Evolutionary conservation across 2,113 vertebrate genomes (phyloP), one percentile per base, ranked within the genome.

Genomic region (Pyxicephalus adspersus): DNA sequence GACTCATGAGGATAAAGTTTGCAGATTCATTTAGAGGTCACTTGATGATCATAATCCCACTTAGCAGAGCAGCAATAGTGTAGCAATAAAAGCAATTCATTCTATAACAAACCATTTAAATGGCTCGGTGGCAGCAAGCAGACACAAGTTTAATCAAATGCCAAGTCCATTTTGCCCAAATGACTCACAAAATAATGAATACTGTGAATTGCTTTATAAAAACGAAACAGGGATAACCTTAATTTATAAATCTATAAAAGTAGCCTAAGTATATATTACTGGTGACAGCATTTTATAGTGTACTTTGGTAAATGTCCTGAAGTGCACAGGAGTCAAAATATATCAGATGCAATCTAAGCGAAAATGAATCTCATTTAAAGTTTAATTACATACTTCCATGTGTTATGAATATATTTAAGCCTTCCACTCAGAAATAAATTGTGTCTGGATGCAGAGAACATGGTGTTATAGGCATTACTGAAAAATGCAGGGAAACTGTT

Each of bases 181-280:
- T 77, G 76, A 77, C 63, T 77, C 51, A 77, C 64, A 67, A 66
- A 77, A 77, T 67, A 77, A 77, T 77, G 76, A 77, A 77, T 67
- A 77, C 64, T 16, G 2, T 34, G 64, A 77, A 77, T 77, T 65
- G 54, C 64, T 66, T 66, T 77, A 67, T 23, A 57, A 77, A 17
- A 52, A 26, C 19, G 51, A 67, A 77, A 58, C 63, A 57, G 26
- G 51, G 64, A 66, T 77, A 77, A 77, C 76, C 76, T 77, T 77
- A 65, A 77, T 66, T 77, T 66, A 66, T 77, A 77, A 77, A 66
- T 77, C 50, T 66, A 29, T 57, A 64, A 25, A 67, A 77, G 55
- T 29, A 65, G 15, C 8, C 8, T 52, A 50, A 45, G 51, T 66
- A 31, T 65, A 67, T 55, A 64, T 65, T 54, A 77, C 66, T 67